These are phyloP conservation scores for Lydus trimaculatus DNA, from an alignment of 2,888 invertebrate species.

Conservation along the genomic window DNA sequence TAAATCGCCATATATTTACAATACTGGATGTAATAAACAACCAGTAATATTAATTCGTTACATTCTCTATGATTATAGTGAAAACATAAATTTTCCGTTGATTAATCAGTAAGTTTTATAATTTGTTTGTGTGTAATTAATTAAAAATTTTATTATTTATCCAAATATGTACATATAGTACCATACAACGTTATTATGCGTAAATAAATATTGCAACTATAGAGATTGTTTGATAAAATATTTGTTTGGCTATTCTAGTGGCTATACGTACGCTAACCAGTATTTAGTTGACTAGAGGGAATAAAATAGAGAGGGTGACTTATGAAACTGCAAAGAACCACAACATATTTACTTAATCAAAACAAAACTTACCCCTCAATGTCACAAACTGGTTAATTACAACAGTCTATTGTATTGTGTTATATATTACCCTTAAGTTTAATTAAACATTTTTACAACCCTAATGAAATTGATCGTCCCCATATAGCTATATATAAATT, in stretches of 20 bases:
- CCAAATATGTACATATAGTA: background rate
- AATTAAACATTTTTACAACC: constrained; percentile 37
- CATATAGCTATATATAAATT: background rate
- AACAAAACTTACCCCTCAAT: constrained; percentile 39
- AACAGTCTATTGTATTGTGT: constrained; percentile 33
- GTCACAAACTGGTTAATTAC: constrained; percentile 37
- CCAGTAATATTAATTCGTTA: background rate
- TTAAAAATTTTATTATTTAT: background rate
- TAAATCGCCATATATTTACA: background rate
- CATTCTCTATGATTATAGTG: background rate
- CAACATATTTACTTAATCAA: constrained; percentile 47
- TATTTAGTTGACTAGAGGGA: constrained; percentile 22
- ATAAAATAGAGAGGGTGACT: constrained; percentile 25
- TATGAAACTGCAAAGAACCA: constrained; percentile 32
- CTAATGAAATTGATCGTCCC: constrained; percentile 1
- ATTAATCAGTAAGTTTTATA: background rate
- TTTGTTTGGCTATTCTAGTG: background rate
- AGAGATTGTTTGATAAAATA: background rate
- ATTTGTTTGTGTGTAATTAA: background rate
- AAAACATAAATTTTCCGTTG: background rate
- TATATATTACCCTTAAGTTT: constrained; percentile 31
- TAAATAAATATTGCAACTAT: background rate
- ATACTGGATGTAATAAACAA: background rate
- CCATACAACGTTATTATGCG: background rate
- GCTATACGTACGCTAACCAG: background rate